Evolutionary conservation across 2,113 vertebrate species (phyloP).

Genomic region (Odobenus rosmarus): DNA sequence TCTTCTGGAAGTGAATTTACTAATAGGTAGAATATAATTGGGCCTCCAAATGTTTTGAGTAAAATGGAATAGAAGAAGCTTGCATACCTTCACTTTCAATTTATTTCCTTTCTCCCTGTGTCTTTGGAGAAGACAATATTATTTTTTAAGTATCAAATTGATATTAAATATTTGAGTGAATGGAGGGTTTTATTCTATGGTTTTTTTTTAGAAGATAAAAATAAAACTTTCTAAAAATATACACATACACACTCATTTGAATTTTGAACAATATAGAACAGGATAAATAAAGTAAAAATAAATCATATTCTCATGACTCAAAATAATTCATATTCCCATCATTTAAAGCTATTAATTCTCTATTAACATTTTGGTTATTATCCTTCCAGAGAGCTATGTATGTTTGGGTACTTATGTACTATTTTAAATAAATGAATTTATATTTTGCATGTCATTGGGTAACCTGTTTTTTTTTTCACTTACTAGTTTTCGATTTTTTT

Average conservation of each 20-base stretch:
- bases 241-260: not conserved
- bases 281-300: conserved; percentile 11
- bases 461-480: not conserved
- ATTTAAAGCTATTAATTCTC: not conserved
- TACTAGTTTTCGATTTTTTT: conserved; percentile 3
- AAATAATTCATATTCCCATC: conserved; percentile 6
- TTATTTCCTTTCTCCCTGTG: not conserved
- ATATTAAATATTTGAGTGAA: conserved; percentile 25
- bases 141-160: not conserved
- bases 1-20: not conserved
- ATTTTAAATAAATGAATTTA: conserved; percentile 11
- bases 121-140: not conserved
- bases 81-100: not conserved
- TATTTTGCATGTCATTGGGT: not conserved
- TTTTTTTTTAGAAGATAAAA: conserved; percentile 45
- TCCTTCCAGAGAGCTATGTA: not conserved
- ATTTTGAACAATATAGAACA: conserved; percentile 33
- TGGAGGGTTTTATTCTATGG: not conserved
- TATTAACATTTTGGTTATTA: conserved; percentile 34
- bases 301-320: conserved; percentile 19
- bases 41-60: not conserved
- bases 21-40: not conserved
- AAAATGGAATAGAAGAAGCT: not conserved
- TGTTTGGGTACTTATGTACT: not conserved
- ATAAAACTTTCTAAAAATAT: conserved; percentile 7